Percentiles rank a stretch among this genome's conserved stretches.
These are phyloP conservation scores for Dynastes hyllus DNA, from an alignment of 2,888 invertebrate species.

Conservation along the genomic window DNA sequence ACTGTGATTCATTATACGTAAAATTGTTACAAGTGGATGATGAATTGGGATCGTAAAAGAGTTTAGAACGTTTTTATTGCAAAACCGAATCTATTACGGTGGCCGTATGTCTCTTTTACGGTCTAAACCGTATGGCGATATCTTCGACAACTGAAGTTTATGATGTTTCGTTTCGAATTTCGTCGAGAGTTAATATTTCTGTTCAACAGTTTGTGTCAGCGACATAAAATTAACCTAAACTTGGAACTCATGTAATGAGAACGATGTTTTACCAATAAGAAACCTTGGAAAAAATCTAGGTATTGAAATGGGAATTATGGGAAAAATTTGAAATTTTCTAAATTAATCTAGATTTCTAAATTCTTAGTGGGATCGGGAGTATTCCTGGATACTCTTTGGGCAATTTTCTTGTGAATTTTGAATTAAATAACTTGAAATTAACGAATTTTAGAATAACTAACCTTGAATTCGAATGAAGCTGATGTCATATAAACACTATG, in stretches of 20 bases:
- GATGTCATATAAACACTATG: too few species aligned
- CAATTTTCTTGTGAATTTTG: too few species aligned
- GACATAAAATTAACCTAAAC: background rate
- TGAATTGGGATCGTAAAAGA: conserved; percentile 30
- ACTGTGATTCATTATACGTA: conserved; percentile 33
- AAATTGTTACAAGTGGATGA: conserved; percentile 24
- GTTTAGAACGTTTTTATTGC: conserved; percentile 27
- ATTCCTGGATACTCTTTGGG: too few species aligned
- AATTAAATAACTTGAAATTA: too few species aligned
- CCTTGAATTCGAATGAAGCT: too few species aligned
- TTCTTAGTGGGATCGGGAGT: too few species aligned
- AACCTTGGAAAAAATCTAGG: too few species aligned
- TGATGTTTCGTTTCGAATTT: conserved; percentile 1
- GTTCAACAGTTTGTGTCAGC: background rate
- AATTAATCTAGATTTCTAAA: too few species aligned
- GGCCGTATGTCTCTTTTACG: conserved; percentile 4
- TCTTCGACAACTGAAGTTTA: background rate
- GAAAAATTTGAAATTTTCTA: too few species aligned
- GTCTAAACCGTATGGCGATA: background rate
- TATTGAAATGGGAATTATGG: too few species aligned
- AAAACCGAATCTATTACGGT: conserved; percentile 9
- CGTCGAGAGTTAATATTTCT: background rate
- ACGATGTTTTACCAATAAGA: too few species aligned
- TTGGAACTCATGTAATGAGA: background rate
- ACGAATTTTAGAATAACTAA: too few species aligned